Conservation (phyloP, 2,888 invertebrate genomes). For the Ochropacha duplaris region DNA sequence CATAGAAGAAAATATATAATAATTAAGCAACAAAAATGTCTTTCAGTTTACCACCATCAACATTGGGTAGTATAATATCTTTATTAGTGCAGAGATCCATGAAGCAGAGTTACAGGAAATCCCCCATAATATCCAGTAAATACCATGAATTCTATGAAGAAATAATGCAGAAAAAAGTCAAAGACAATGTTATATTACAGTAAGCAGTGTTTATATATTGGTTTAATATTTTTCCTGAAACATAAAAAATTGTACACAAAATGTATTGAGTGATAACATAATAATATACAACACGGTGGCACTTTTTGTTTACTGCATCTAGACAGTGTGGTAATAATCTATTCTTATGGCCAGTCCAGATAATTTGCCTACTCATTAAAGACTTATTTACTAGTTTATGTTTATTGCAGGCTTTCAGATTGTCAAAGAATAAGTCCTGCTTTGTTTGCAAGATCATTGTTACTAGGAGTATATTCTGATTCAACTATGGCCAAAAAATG, state of each 20-base stretch:
- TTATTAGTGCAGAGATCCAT: slow-evolving; percentile 85
- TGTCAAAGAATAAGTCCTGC: slow-evolving; percentile 72
- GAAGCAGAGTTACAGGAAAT: slow-evolving; percentile 84
- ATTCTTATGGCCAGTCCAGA: too few relatives aligned
- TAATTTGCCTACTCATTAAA: too few relatives aligned
- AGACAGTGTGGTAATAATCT: too few relatives aligned
- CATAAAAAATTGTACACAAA: too few relatives aligned
- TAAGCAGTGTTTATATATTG: slow-evolving; percentile 63
- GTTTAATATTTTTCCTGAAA: too few relatives aligned
- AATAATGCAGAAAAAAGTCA: slow-evolving; percentile 71
- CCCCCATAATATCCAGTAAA: slow-evolving; percentile 80
- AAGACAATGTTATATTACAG: slow-evolving; percentile 84
- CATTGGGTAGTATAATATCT: slow-evolving; percentile 88
- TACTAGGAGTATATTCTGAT: slow-evolving; percentile 72
- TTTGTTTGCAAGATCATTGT: slow-evolving; percentile 69
- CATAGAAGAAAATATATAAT: too few relatives aligned
- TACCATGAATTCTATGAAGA: slow-evolving; percentile 82
- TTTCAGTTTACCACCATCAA: slow-evolving; percentile 81
- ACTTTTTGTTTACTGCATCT: too few relatives aligned
- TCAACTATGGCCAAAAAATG: slow-evolving; percentile 77
- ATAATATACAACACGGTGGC: too few relatives aligned
- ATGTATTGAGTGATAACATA: too few relatives aligned
- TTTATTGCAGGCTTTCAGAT: slow-evolving; percentile 68
- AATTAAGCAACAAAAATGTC: slow-evolving; percentile 13
- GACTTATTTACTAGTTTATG: slow-evolving; percentile 13